Evolutionary conservation across 2,888 invertebrate genomes (phyloP).

Genomic region (Camponotus fellah): DNA sequence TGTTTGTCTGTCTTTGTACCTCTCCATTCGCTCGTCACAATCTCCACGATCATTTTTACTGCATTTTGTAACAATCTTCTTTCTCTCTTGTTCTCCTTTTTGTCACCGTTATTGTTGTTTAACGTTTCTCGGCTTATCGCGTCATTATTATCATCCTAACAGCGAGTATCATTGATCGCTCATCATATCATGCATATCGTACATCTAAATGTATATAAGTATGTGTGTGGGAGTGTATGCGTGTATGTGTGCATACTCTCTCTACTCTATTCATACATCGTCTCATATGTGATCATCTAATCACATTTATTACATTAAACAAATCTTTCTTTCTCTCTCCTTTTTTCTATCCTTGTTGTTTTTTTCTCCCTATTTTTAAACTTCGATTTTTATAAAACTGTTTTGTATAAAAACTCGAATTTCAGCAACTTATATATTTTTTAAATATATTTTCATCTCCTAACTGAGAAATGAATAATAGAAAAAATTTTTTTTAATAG

Average conservation of each 20-base stretch:
- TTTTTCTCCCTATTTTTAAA: slow-evolving; percentile 8
- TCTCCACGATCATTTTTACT: slow-evolving; percentile 56
- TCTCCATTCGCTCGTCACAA: slow-evolving; percentile 58
- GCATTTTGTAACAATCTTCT: slow-evolving; percentile 54
- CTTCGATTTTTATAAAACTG: slow-evolving; percentile 13
- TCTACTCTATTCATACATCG: background rate
- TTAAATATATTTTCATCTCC: background rate
- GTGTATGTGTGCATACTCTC: background rate
- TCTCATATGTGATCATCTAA: slow-evolving; percentile 32
- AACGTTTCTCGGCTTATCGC: slow-evolving; percentile 34
- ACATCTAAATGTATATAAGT: slow-evolving; percentile 49
- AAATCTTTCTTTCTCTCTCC: background rate
- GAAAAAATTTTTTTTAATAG: background rate
- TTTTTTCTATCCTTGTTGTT: slow-evolving; percentile 18
- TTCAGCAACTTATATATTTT: background rate
- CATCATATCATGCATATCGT: background rate
- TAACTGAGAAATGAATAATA: background rate
- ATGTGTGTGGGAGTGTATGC: slow-evolving; percentile 62
- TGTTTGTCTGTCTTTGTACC: slow-evolving; percentile 56
- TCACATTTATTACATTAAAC: slow-evolving; percentile 5
- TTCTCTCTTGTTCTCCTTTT: slow-evolving; percentile 56
- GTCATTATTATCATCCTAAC: slow-evolving; percentile 16
- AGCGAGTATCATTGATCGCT: slow-evolving; percentile 19
- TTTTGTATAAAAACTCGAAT: background rate
- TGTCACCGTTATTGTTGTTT: slow-evolving; percentile 40